Evolutionary conservation across 2,888 invertebrate genomes (phyloP), one percentile per base, ranked within the genome.

Genomic region (Drosophila mulleri): DNA sequence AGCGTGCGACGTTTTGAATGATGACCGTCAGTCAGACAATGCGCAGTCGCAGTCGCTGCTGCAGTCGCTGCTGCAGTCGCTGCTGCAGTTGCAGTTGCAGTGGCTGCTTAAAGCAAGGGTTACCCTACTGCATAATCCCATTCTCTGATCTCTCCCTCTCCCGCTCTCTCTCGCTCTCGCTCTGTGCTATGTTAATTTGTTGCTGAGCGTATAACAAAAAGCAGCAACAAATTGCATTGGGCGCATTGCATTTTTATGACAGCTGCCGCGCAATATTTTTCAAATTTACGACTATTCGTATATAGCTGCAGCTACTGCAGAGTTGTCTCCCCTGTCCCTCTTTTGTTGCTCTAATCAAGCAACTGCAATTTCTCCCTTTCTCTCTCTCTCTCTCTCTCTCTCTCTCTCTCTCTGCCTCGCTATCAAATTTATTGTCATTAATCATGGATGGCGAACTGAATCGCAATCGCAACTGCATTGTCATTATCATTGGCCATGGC

Each of bases 1-100:
- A 85, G 85, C 74, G 85, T 84, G 89, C 85, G 85, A 85, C 88
- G 85, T 78, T 83, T 80, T 89, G 85, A 85, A 84, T 87, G 85
- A 85, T 89, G 89, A 84, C 78, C 74, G 67, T 62, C 71, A 87
- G 89, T 85, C 89, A 87, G 85, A 87, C 89, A 89, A 85, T 89
- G 87, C 73, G 73, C 86, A 74, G 73, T 65, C 73, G 45, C 47
- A 29, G 87, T 72, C 20, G 20, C 20, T 23, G n/a, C n/a, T n/a
- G 83, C 82, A 47, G 56, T 37, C 32, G 41, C 47, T n/a, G n/a
- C n/a, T n/a, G n/a, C n/a, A 29, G 39, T 42, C 37, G 52, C n/a
- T 11, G 47, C 9, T 67, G 72, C 80, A 23, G 39, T 42, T 71
- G 75, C 86, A 54, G 39, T 52, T 70, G 75, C 83, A 54, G 39